Conservation (phyloP, 2,888 invertebrate genomes). For the Drosophila nr. medialis region DNA sequence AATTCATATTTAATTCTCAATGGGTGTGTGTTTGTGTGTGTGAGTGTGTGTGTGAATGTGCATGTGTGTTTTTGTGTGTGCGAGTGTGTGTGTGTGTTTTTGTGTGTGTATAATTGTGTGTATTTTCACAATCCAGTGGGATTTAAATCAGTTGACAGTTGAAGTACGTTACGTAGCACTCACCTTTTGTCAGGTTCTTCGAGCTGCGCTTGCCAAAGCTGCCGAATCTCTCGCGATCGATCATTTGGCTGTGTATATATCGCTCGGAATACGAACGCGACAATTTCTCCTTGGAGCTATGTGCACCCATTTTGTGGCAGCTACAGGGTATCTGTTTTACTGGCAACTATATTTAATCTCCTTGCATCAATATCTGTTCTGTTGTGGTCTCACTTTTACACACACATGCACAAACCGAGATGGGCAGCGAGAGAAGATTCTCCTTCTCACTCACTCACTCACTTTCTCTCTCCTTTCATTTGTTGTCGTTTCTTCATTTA, state of each 20-base stretch:
- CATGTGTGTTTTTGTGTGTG: too few relatives aligned
- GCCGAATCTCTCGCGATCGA: constrained; percentile 89
- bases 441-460: background rate
- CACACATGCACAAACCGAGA: constrained; percentile 26
- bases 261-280: constrained; percentile 88
- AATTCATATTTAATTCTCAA: background rate
- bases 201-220: constrained; percentile 88
- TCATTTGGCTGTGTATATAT: constrained; percentile 85
- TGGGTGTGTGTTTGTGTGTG: background rate
- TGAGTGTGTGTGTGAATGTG: background rate
- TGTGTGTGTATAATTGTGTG: background rate
- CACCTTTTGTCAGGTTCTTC: constrained; percentile 81
- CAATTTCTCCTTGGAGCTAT: constrained; percentile 91
- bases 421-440: background rate
- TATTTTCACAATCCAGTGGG: background rate
- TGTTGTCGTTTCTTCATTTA: constrained; percentile 52
- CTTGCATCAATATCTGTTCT: background rate
- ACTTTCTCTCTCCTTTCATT: constrained; percentile 45
- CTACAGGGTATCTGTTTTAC: constrained; percentile 2
- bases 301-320: constrained; percentile 88
- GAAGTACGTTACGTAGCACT: constrained; percentile 36
- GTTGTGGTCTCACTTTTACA: constrained; percentile 59
- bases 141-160: background rate
- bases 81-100: too few relatives aligned
- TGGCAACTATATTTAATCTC: background rate